phyloP scores from a whole-genome alignment of 1,140 invertebrate species.

The Heliconius melpomene region DNA sequence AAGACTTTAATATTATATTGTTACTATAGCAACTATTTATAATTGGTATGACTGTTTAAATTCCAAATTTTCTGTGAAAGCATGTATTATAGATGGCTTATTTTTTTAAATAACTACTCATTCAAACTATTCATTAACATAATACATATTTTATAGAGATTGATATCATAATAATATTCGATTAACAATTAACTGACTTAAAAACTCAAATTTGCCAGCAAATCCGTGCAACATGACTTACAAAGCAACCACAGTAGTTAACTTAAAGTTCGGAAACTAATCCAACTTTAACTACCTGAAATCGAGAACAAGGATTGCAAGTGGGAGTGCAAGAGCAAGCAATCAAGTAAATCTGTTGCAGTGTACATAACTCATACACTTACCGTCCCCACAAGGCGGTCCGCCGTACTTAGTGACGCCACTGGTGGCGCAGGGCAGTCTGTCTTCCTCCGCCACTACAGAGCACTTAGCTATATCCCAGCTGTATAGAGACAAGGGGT shows the following conservation, averaged over 20 bases:
- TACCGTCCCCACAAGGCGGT: conserved; percentile 74
- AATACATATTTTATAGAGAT: no score
- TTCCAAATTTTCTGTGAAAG: no score
- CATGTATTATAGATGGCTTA: no score
- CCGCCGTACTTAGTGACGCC: conserved; percentile 75
- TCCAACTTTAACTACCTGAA: conserved; percentile 14
- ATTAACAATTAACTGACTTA: no score
- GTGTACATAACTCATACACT: conserved; percentile 39
- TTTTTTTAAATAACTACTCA: no score
- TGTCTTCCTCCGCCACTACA: conserved; percentile 72
- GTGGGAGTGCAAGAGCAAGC: conserved; percentile 2
- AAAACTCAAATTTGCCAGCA: background rate
- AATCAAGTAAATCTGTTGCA: conserved; percentile 23
- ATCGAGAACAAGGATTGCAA: background rate
- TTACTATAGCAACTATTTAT: background rate
- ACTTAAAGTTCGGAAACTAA: conserved; percentile 11
- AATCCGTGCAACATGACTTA: background rate
- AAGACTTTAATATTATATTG: background rate
- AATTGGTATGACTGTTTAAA: no score
- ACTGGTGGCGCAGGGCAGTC: conserved; percentile 74
- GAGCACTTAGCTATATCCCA: conserved; percentile 70
- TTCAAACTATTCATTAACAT: no score
- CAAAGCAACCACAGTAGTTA: background rate
- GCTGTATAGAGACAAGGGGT: conserved; percentile 72
- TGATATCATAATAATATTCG: no score